These are phyloP conservation scores for Talpa occidentalis DNA, from an alignment of 2,113 vertebrate genomes.

Conservation along the genomic window DNA sequence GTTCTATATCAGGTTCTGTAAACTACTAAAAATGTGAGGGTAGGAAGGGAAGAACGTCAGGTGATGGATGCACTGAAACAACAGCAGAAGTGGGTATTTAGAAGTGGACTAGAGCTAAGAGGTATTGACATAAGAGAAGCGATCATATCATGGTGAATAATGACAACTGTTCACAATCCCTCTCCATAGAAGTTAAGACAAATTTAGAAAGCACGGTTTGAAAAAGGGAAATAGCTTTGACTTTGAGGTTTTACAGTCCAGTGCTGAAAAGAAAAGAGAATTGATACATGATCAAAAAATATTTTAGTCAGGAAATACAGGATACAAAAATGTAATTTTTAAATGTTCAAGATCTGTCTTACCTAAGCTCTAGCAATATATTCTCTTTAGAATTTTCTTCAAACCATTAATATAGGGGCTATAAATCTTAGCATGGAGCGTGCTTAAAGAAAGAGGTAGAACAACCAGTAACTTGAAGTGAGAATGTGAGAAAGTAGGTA, in stretches of 20 bases:
- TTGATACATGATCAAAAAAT: background rate
- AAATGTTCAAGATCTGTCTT: background rate
- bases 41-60: background rate
- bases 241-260: background rate
- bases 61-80: accelerated
- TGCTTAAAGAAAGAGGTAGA: background rate
- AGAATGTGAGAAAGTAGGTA: background rate
- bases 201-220: background rate
- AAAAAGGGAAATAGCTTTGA: background rate
- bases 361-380: background rate
- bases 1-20: background rate
- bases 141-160: background rate
- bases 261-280: background rate
- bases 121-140: background rate
- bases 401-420: background rate
- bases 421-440: accelerated
- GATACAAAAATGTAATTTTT: background rate
- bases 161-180: background rate
- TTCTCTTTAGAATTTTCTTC: background rate
- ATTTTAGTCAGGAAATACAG: background rate
- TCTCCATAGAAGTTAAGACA: background rate
- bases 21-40: background rate
- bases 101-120: background rate
- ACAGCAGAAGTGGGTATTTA: background rate
- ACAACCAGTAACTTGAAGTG: too few species aligned